Evolutionary conservation across 2,888 invertebrate species (phyloP), one percentile per base, ranked within the genome.

Genomic region (Dorcus parallelipipedus): DNA sequence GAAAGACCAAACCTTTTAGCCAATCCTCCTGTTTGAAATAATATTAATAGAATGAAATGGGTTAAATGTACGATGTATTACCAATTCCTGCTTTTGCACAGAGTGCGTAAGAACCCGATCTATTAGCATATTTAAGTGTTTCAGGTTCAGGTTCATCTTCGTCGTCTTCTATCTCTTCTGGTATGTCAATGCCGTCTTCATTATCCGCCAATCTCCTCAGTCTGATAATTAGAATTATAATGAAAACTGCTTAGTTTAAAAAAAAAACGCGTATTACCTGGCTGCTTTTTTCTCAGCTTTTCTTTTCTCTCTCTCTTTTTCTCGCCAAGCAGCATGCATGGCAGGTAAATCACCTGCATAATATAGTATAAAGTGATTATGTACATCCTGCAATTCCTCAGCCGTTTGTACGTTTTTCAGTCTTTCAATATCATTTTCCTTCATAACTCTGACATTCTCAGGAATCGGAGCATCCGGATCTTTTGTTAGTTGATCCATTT

Each of bases 371-470:
- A 98, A 98, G 73, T 97, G 95, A 65, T 91, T 88, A 77, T 94
- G 95, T 1, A 95, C 90, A 72, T 99, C 99, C 59, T 91, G 90
- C 0, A 98, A 78, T 75, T 97, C 97, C 75, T 98, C 97, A 8
- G 90, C 84, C 0, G 91, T 91, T 73, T 94, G 91, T 0, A 92
- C 90, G 52, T 80, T 84, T 64, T 84, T 86, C 60, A 95, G 77
- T 50, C 88, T 84, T 54, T 93, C 91, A 57, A 94, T 87, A 69
- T 97, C 96, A 52, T 90, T 90, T 66, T 95, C 93, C 64, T 86
- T 87, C 64, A 97, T 86, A 0, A 95, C 80, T 26, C 96, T 81
- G 67, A 95, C 83, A 71, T 86, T 88, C 6, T 94, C 93, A 0
- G 93, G 89, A 57, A 95, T 83, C 0, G 93, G 90, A 9, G 90